A percentile compares a stretch with the other conserved stretches of the same genome.
These are phyloP conservation scores for Zaprionus ornatus DNA, from an alignment of 1,140 invertebrate genomes.

Conservation along the genomic window DNA sequence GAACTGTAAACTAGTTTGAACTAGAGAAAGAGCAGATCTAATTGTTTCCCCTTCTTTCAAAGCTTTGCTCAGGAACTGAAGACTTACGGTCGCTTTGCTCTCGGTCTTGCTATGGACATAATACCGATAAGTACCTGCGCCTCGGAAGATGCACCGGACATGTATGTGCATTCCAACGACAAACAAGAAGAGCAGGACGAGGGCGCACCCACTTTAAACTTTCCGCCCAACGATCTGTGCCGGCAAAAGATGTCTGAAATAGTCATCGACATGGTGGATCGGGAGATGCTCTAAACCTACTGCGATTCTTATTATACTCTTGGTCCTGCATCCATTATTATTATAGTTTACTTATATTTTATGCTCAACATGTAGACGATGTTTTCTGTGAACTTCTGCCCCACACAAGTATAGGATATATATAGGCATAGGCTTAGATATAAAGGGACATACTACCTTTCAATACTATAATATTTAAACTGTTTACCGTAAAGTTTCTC, in stretches of 20 bases:
- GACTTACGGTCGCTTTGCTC: slow-evolving; percentile 87
- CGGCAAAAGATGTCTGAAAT: slow-evolving; percentile 86
- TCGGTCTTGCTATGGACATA: slow-evolving; percentile 89
- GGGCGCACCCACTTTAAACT: slow-evolving; percentile 76
- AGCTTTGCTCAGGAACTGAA: slow-evolving; percentile 88
- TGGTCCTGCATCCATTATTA: slow-evolving; percentile 5
- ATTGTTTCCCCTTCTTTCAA: background rate
- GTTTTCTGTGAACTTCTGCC: slow-evolving; percentile 8
- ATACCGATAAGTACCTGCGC: slow-evolving; percentile 89
- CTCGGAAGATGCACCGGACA: slow-evolving; percentile 88
- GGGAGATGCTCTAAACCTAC: slow-evolving; percentile 80
- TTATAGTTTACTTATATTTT: slow-evolving; percentile 29
- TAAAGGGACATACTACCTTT: slow-evolving; percentile 18
- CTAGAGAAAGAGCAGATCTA: background rate
- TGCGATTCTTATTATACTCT: slow-evolving; percentile 19
- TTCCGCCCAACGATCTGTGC: slow-evolving; percentile 85
- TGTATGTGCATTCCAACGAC: slow-evolving; percentile 84
- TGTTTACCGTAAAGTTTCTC: slow-evolving; percentile 46
- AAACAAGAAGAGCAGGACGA: slow-evolving; percentile 52
- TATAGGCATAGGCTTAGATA: slow-evolving; percentile 41
- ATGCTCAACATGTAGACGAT: slow-evolving; percentile 50
- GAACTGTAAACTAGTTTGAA: slow-evolving; percentile 84
- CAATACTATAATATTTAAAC: slow-evolving; percentile 37
- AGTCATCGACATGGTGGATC: slow-evolving; percentile 86
- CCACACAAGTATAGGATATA: background rate